Evolutionary conservation across 1,140 invertebrate species (phyloP), one percentile per base, ranked within the genome.

Genomic region (Lineus longissimus): DNA sequence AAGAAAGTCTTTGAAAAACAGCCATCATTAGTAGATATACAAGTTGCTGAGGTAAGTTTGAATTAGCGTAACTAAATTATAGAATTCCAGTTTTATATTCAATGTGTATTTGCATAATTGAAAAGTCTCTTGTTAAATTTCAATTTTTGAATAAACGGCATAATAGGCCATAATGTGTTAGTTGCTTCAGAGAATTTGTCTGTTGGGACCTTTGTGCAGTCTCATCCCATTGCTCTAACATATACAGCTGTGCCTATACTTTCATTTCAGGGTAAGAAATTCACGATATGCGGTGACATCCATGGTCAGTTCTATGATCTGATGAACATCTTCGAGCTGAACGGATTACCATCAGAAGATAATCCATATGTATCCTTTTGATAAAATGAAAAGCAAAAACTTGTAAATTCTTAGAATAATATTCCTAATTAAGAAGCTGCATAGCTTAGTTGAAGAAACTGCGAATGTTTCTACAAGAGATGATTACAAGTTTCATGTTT

Each of bases 241-340:
- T 55, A 9, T 13, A 11, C 17, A 63, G 43, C 25, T n/a, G n/a
- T n/a, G n/a, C n/a, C n/a, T n/a, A n/a, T n/a, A n/a, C n/a, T n/a
- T n/a, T n/a, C n/a, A 40, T 73, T 73, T 57, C 72, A 83, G 78
- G 87, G 91, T 47, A 86, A 88, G 55, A 98, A 98, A 85, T 99
- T 99, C 81, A 99, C 97, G 31, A 90, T 99, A 58, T 99, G 97
- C 83, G 97, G 97, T n/a, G 97, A 99, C 82, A 95, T 99, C 72
- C 97, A 99, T 82, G 97, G 97, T 25, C 97, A 99, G 83, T 99
- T 89, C 84, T 99, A 95, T 82, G 97, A 99, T 85, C 83, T 99
- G 54, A 87, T 97, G 84, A 97, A 99, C 83, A 97, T 99, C 70
- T 99, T 99, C 84, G 86, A 95, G 76, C 84, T 98, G 43, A 99